phyloP scores from a whole-genome alignment of 2,113 vertebrate species.

The Bucco capensis region DNA sequence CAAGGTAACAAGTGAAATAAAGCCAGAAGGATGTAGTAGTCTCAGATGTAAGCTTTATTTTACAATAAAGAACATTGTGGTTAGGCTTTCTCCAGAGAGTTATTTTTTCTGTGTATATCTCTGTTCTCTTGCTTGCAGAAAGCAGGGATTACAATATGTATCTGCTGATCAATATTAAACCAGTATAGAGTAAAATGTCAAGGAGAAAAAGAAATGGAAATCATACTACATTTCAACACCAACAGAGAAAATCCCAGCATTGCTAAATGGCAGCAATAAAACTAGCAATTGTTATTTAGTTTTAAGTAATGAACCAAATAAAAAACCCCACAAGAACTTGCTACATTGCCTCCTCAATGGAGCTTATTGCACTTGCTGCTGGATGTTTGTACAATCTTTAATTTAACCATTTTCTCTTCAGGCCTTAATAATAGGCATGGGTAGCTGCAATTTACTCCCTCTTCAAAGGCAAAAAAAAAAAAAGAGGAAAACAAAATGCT shows the following conservation, averaged over 20 bases:
- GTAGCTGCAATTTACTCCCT: constrained; percentile 50
- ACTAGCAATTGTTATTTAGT: constrained; percentile 66
- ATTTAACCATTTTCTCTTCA: constrained; percentile 72
- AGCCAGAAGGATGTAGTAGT: background rate
- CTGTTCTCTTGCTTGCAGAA: constrained; percentile 21
- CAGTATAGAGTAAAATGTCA: constrained; percentile 51
- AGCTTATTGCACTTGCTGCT: constrained; percentile 50
- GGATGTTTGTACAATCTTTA: constrained; percentile 68
- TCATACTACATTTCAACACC: constrained; percentile 50
- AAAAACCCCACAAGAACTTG: constrained; percentile 66
- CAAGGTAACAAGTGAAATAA: constrained; percentile 23
- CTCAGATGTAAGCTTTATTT: constrained; percentile 10
- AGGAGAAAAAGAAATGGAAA: constrained; percentile 34
- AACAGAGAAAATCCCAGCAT: constrained; percentile 58
- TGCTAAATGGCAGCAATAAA: constrained; percentile 54
- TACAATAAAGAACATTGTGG: background rate
- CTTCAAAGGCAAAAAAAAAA: constrained; percentile 53
- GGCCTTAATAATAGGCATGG: constrained; percentile 65
- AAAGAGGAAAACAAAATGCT: constrained; percentile 46
- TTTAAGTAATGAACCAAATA: constrained; percentile 77
- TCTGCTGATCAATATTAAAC: constrained; percentile 63
- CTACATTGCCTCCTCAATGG: constrained; percentile 63
- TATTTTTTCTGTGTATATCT: background rate
- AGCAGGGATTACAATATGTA: constrained; percentile 26
- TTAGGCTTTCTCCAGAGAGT: background rate